Conservation (phyloP, 2,888 invertebrate genomes). For the Torymus aiolomorphi region DNA sequence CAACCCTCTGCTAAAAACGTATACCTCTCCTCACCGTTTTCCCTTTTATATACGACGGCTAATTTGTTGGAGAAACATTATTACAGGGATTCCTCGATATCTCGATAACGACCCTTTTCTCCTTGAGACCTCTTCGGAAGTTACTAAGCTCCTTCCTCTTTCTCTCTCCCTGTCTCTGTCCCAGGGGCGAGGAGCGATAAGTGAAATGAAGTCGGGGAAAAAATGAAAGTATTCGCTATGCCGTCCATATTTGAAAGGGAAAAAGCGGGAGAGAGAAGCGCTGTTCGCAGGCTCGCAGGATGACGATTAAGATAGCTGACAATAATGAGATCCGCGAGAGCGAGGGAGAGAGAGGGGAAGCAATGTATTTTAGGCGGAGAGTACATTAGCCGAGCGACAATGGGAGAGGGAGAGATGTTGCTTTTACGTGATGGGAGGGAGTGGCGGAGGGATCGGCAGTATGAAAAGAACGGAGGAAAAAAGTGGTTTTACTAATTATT, state of each 20-base stretch:
- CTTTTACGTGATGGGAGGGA: too few relatives aligned
- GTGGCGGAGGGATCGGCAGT: too few relatives aligned
- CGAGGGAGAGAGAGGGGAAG: neutral
- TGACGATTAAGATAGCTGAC: constrained; percentile 54
- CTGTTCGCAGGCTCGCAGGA: constrained; percentile 37
- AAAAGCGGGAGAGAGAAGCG: constrained; percentile 36
- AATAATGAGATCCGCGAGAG: constrained; percentile 46
- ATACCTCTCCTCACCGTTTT: neutral
- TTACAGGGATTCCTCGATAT: constrained; percentile 50
- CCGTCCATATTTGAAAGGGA: constrained; percentile 42
- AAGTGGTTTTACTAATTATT: too few relatives aligned
- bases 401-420: neutral
- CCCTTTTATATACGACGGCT: neutral
- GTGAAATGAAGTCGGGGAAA: constrained; percentile 58
- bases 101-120: constrained; percentile 50
- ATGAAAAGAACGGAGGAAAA: too few relatives aligned
- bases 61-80: constrained; percentile 44
- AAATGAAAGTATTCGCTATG: constrained; percentile 31
- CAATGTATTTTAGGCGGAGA: neutral
- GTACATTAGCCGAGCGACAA: neutral
- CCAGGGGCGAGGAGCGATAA: constrained; percentile 55
- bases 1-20: too few relatives aligned
- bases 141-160: constrained; percentile 33
- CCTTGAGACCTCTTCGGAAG: constrained; percentile 10
- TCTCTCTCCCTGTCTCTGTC: constrained; percentile 6